These are phyloP conservation scores for Listrodromus nycthemerus DNA, from an alignment of 2,888 invertebrate genomes.

Conservation along the genomic window DNA sequence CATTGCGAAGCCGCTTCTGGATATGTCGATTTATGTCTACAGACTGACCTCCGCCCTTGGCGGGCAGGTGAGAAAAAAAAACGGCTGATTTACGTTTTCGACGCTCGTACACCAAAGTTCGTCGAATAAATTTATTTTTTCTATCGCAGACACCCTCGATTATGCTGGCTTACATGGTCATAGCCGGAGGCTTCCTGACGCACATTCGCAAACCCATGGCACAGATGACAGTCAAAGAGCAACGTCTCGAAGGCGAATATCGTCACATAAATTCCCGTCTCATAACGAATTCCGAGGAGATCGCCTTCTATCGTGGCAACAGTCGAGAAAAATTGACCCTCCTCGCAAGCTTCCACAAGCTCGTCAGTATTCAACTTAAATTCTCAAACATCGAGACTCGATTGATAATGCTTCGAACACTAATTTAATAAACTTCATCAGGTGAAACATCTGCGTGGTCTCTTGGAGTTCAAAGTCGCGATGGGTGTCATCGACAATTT, in stretches of 20 bases:
- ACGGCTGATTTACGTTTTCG: neutral
- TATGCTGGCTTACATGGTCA: slow-evolving; percentile 94
- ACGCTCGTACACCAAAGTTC: neutral
- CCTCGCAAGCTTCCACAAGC: slow-evolving; percentile 94
- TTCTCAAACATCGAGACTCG: slow-evolving; percentile 8
- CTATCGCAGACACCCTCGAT: slow-evolving; percentile 92
- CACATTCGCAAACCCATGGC: slow-evolving; percentile 94
- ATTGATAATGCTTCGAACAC: slow-evolving; percentile 1
- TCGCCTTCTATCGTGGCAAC: slow-evolving; percentile 93
- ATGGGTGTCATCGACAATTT: slow-evolving; percentile 99
- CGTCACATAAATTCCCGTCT: slow-evolving; percentile 98
- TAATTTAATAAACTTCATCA: slow-evolving; percentile 73
- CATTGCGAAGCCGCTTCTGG: slow-evolving; percentile 97
- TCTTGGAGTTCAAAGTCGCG: slow-evolving; percentile 94
- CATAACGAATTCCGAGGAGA: slow-evolving; percentile 98
- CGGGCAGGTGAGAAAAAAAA: slow-evolving; percentile 86
- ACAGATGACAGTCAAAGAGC: slow-evolving; percentile 96
- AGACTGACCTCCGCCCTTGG: slow-evolving; percentile 95
- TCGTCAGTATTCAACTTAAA: slow-evolving; percentile 84
- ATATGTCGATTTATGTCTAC: slow-evolving; percentile 97
- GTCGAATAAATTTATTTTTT: neutral
- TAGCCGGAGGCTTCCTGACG: slow-evolving; percentile 95
- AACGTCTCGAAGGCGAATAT: slow-evolving; percentile 99
- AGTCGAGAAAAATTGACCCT: slow-evolving; percentile 95
- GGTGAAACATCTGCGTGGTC: slow-evolving; percentile 93